These are phyloP conservation scores for Daktulosphaira vitifoliae DNA, from an alignment of 1,140 invertebrate genomes.

Conservation along the genomic window DNA sequence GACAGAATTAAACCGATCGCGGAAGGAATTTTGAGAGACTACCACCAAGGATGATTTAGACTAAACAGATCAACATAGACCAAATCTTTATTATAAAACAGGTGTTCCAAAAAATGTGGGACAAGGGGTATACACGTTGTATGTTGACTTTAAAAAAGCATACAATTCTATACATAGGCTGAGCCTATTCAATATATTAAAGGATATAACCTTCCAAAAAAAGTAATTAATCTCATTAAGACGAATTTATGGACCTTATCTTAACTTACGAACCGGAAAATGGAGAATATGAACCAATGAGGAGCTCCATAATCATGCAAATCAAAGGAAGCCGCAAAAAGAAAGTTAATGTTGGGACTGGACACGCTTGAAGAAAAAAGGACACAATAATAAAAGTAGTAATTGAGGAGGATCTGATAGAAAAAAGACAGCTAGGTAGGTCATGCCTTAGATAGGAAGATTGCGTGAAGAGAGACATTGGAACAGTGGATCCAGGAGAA, in stretches of 20 bases:
- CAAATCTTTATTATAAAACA: not conserved
- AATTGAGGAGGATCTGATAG: not conserved
- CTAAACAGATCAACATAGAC: constrained; percentile 33
- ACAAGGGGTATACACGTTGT: constrained; percentile 48
- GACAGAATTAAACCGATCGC: constrained; percentile 21
- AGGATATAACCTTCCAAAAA: constrained; percentile 24
- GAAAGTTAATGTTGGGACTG: not conserved
- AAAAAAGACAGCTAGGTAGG: not conserved
- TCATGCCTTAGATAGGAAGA: not conserved
- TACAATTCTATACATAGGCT: constrained; percentile 27
- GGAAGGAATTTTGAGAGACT: constrained; percentile 29
- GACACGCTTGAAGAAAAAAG: not conserved
- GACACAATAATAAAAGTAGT: not conserved
- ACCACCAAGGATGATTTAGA: constrained; percentile 33
- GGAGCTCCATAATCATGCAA: not conserved
- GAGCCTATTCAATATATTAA: constrained; percentile 14
- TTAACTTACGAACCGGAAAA: not conserved
- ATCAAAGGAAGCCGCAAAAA: too few relatives aligned
- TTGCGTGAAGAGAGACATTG: not conserved
- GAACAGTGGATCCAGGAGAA: not conserved
- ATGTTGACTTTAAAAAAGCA: constrained; percentile 35
- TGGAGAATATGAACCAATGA: not conserved
- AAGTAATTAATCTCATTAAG: constrained; percentile 25
- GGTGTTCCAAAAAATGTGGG: constrained; percentile 13
- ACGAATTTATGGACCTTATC: not conserved